Base-by-base conservation (phyloP, 2,888 invertebrate species). In the Teinopalpus imperialis region DNA sequence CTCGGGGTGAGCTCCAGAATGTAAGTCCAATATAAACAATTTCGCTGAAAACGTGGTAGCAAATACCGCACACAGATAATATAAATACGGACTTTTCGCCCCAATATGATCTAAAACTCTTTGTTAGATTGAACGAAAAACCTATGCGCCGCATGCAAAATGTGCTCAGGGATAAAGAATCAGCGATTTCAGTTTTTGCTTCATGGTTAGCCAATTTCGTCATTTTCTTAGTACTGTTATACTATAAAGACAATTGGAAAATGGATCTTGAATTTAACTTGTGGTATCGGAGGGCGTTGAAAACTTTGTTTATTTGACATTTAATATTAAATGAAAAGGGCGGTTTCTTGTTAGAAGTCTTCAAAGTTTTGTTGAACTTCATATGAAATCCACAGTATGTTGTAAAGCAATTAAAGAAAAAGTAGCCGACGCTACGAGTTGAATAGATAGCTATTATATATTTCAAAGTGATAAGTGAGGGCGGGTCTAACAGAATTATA, bases 41-140 rank as follows among this genome's bases (percentile, higher is more conserved):
- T 66, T 87, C 88, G 69, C 81, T 80, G 52, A 81, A 81, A 21
- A 83, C 81, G 58, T 86, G 87, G 57, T 77, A 81, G 56, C 75
- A 80, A 51, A 86, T 78, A 39, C 71, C 54, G 31, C 66, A 72
- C 44, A 81, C 68, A 8, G 78, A 79, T 8, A 70, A 18, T 18
- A 60, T 42, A 43, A 85, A 74, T 63, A 80, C 70, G 3, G 79
- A 44, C 55, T 77, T 74, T 52, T 81, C 80, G 31, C 59, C 54
- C 13, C 75, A 52, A 51, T 63, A 69, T 20, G 62, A 65, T 1
- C 57, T 48, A 2, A 57, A 45, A 40, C 32, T 67, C 46, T 67
- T 66, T 1, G 76, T 63, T 8, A 62, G 58, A 20, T 70, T 61
- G 51, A 85, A 80, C 4, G 81, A 75, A 23, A 86, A 56, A 1